These are phyloP conservation scores for Spondyliosoma cantharus DNA, from an alignment of 2,797 vertebrate species.

Conservation along the genomic window DNA sequence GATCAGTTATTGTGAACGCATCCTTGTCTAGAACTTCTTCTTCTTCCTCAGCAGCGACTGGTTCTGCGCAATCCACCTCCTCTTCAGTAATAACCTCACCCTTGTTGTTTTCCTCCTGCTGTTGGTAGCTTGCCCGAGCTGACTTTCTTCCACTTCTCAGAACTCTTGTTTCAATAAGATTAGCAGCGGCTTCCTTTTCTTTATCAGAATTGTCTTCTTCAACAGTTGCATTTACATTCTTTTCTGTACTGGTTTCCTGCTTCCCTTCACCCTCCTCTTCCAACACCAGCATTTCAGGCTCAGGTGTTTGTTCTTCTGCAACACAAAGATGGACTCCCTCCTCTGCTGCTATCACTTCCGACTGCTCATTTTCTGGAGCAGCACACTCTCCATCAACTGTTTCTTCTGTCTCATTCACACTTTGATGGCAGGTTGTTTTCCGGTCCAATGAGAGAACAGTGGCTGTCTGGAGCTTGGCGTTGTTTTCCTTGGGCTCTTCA, in stretches of 20 bases:
- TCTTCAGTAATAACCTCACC: not conserved
- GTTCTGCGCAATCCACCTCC: not conserved
- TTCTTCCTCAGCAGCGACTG: not conserved
- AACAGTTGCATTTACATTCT: not conserved
- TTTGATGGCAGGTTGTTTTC: slow-evolving; percentile 24
- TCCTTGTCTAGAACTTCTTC: slow-evolving; percentile 26
- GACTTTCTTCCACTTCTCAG: not conserved
- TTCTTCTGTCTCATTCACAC: slow-evolving; percentile 6
- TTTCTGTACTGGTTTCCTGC: not conserved
- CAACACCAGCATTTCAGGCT: not conserved
- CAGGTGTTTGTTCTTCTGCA: slow-evolving; percentile 4
- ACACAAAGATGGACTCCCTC: not conserved
- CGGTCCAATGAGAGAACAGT: slow-evolving; percentile 41
- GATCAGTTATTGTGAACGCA: not conserved
- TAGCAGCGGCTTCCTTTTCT: not conserved
- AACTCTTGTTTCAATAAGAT: slow-evolving; percentile 13
- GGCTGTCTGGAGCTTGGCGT: slow-evolving; percentile 31
- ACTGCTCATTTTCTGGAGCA: slow-evolving; percentile 4
- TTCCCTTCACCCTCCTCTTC: not conserved
- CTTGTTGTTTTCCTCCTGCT: not conserved
- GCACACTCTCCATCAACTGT: slow-evolving; percentile 2
- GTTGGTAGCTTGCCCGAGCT: not conserved
- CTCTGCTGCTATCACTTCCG: not conserved
- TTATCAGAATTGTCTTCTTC: slow-evolving; percentile 32
- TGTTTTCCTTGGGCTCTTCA: slow-evolving; percentile 11